Conservation (phyloP, 2,113 vertebrate species). For the Silurus glanis region DNA sequence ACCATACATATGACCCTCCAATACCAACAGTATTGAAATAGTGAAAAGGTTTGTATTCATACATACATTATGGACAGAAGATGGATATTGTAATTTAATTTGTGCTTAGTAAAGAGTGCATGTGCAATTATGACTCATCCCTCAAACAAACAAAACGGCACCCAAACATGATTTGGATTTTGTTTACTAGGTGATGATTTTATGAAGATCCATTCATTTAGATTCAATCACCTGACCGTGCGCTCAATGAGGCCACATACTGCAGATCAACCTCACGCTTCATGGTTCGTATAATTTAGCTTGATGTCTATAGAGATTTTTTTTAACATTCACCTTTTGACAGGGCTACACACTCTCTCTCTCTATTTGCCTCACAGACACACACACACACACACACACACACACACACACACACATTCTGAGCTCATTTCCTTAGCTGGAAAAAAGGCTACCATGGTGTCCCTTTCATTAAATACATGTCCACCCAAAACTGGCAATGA, state of each 20-base stretch:
- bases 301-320: conserved; percentile 5
- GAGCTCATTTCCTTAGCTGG: conserved; percentile 37
- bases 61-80: not conserved
- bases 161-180: not conserved
- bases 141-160: not conserved
- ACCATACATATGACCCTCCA: not conserved
- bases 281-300: not conserved
- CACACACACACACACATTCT: conserved; percentile 21
- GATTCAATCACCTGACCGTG: not conserved
- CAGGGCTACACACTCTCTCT: not conserved
- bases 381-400: not conserved
- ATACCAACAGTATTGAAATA: not conserved
- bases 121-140: not conserved
- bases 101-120: not conserved
- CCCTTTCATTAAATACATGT: conserved; percentile 9
- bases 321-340: not conserved
- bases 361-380: too few relatives aligned
- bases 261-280: not conserved
- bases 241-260: not conserved
- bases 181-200: not conserved
- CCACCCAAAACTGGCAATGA: conserved; percentile 17
- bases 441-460: conserved; percentile 29
- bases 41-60: not conserved
- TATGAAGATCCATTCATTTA: too few relatives aligned
- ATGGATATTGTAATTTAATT: not conserved